A percentile compares a stretch with the other conserved stretches of the same genome.
Evolutionary conservation across 2,797 vertebrate species (phyloP).

Genomic region (Spinus pinus): DNA sequence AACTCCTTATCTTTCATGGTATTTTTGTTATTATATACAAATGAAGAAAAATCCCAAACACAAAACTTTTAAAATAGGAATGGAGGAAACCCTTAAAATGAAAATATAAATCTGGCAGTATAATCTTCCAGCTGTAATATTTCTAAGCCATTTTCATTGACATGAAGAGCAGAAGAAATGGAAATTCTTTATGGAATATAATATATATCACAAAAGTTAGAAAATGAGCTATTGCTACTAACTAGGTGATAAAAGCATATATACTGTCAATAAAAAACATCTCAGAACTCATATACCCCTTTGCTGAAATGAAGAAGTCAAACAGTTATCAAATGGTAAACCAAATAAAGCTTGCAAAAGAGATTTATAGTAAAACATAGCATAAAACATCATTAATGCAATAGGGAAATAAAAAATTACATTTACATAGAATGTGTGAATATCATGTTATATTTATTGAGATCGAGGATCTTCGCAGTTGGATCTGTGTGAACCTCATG

Average conservation of each 20-base stretch:
- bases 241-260: not conserved
- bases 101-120: not conserved
- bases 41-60: not conserved
- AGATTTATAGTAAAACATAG: not conserved
- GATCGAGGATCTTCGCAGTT: rapidly evolving
- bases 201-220: not conserved
- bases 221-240: not conserved
- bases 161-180: not conserved
- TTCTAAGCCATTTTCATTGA: not conserved
- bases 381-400: not conserved
- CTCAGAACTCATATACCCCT: not conserved
- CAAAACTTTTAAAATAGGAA: not conserved
- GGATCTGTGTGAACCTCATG: not conserved
- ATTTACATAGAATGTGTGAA: not conserved
- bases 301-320: not conserved
- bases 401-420: not conserved
- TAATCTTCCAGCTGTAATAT: not conserved
- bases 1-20: not conserved
- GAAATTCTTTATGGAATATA: not conserved
- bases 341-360: not conserved
- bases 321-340: not conserved
- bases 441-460: not conserved
- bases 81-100: not conserved
- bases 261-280: not conserved
- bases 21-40: not conserved